Percentiles rank a stretch among this genome's conserved stretches.
These are phyloP conservation scores for Syritta pipiens DNA, from an alignment of 2,888 invertebrate species.

Conservation along the genomic window DNA sequence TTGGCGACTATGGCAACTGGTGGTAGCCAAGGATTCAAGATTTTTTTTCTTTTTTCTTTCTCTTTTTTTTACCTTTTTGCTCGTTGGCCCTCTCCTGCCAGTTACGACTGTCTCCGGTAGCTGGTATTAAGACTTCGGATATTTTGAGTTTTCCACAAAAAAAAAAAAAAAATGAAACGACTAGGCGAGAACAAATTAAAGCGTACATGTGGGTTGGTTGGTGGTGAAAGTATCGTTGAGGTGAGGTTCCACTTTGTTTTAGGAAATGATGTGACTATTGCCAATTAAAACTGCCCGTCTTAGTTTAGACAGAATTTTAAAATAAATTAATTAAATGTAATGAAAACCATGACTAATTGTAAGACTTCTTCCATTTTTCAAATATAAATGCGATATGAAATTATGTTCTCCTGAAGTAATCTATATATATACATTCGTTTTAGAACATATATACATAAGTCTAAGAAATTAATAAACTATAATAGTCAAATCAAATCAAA, in stretches of 20 bases:
- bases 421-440: too few relatives aligned
- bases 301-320: slow-evolving; percentile 14
- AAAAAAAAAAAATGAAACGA: too few relatives aligned
- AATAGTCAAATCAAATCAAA: too few relatives aligned
- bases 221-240: slow-evolving; percentile 1
- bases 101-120: neutral
- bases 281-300: slow-evolving; percentile 23
- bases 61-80: slow-evolving; percentile 23
- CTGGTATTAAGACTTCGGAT: slow-evolving; percentile 39
- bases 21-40: slow-evolving; percentile 50
- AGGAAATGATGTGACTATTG: slow-evolving; percentile 12
- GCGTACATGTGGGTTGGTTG: neutral
- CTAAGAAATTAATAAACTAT: too few relatives aligned
- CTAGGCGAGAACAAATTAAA: too few relatives aligned
- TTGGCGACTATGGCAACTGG: slow-evolving; percentile 61
- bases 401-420: too few relatives aligned
- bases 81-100: neutral
- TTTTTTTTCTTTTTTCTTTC: slow-evolving; percentile 4
- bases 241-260: neutral
- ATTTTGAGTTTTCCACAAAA: neutral
- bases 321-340: too few relatives aligned
- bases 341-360: too few relatives aligned
- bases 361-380: too few relatives aligned
- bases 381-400: too few relatives aligned
- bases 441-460: too few relatives aligned